A percentile compares a stretch with the other conserved stretches of the same genome.
These are phyloP conservation scores for Dicranocentrus wangi DNA, from an alignment of 2,888 invertebrate genomes.

Conservation along the genomic window DNA sequence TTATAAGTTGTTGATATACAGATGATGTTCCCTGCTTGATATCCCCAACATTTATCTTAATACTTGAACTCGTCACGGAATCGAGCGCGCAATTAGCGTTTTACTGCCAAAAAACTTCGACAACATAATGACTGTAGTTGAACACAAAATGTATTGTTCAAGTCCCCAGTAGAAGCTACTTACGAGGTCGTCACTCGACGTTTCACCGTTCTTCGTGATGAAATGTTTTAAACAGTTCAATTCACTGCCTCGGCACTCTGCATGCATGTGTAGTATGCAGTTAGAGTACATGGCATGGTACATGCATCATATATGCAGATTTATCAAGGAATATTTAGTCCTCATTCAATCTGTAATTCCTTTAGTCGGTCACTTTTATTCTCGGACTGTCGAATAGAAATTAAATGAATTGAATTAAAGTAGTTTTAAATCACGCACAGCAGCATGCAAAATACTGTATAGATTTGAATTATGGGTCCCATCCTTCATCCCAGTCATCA, in stretches of 20 bases:
- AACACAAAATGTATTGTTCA: constrained; percentile 11
- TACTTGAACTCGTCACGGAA: constrained; percentile 55
- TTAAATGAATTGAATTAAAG: constrained; percentile 56
- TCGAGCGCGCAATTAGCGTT: constrained; percentile 58
- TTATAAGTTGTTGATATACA: not conserved
- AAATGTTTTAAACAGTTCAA: constrained; percentile 44
- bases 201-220: constrained; percentile 44
- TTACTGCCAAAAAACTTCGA: constrained; percentile 53
- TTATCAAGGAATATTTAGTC: not conserved
- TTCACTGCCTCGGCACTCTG: too few species aligned
- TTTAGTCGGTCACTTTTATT: constrained; percentile 41
- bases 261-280: too few species aligned
- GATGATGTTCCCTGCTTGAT: too few species aligned
- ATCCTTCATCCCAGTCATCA: not conserved
- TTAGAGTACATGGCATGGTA: not conserved
- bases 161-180: too few species aligned
- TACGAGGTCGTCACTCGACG: constrained; percentile 26
- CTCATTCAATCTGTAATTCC: not conserved
- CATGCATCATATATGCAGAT: not conserved
- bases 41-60: constrained; percentile 24
- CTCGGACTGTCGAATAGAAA: constrained; percentile 36
- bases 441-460: not conserved
- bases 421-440: constrained; percentile 49
- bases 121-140: constrained; percentile 40
- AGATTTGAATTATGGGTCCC: not conserved